Evolutionary conservation across 2,888 invertebrate species (phyloP).

Genomic region (Eupithecia insigniata): DNA sequence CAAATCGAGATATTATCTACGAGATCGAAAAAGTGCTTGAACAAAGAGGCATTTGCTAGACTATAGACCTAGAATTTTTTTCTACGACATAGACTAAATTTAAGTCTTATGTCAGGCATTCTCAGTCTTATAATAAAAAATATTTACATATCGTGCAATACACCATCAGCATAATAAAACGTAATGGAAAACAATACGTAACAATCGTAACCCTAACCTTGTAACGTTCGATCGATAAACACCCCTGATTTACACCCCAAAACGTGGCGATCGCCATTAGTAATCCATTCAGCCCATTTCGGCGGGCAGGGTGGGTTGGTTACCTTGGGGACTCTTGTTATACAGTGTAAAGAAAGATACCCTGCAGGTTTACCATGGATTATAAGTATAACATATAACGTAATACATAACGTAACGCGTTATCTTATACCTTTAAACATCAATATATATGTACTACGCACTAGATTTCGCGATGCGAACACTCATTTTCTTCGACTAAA

Average conservation of each 20-base stretch:
- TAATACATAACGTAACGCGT: no score
- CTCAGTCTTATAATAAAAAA: not conserved
- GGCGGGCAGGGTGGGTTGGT: constrained; percentile 13
- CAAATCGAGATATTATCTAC: no score
- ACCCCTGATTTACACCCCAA: constrained; percentile 51
- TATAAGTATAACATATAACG: no score
- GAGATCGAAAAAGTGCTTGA: no score
- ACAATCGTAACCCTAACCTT: constrained; percentile 58
- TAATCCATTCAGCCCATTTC: constrained; percentile 29
- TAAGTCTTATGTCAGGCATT: not conserved
- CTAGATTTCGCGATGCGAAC: no score
- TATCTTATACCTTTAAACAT: no score
- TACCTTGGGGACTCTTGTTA: constrained; percentile 15
- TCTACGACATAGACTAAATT: not conserved
- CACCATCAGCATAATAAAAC: not conserved
- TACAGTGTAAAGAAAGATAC: not conserved
- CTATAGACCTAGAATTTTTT: no score
- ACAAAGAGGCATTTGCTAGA: no score
- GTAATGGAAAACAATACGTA: constrained; percentile 37
- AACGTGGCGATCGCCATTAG: constrained; percentile 45
- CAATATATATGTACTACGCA: no score
- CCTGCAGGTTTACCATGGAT: not conserved
- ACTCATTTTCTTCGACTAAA: no score
- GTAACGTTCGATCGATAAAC: constrained; percentile 54
- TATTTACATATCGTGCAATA: not conserved